Percentiles rank a stretch among this genome's conserved stretches.
phyloP scores from a whole-genome alignment of 1,140 invertebrate genomes.

The Orchesella cincta region DNA sequence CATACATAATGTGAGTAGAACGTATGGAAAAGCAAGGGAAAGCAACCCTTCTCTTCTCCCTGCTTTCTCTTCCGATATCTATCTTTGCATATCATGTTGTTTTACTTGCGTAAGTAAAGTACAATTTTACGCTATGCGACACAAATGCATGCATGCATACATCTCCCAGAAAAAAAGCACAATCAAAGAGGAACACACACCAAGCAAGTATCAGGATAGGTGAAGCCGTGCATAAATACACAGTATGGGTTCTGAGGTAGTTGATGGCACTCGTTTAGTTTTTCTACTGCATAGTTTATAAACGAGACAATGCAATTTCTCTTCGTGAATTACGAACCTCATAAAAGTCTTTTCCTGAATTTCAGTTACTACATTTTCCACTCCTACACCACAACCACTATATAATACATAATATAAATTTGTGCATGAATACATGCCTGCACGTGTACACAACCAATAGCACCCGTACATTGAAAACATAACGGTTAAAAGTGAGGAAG shows the following conservation, averaged over 20 bases:
- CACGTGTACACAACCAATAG: not conserved
- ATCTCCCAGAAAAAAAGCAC: too few species aligned
- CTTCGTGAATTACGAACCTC: slow-evolving; percentile 24
- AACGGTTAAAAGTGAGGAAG: not conserved
- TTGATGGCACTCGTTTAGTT: slow-evolving; percentile 20
- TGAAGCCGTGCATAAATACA: not conserved
- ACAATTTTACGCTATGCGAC: not conserved
- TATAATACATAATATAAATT: not conserved
- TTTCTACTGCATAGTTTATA: slow-evolving; percentile 14
- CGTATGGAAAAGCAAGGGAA: not conserved
- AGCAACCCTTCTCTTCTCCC: not conserved
- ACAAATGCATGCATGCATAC: too few species aligned
- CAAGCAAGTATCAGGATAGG: too few species aligned
- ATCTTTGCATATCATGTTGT: not conserved
- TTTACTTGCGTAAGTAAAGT: too few species aligned
- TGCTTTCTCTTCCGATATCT: not conserved
- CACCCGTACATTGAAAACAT: not conserved
- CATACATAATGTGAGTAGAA: too few species aligned
- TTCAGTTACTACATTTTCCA: slow-evolving; percentile 22
- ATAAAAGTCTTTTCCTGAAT: slow-evolving; percentile 24
- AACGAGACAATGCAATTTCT: slow-evolving; percentile 19
- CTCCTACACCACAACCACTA: not conserved
- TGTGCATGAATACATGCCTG: not conserved
- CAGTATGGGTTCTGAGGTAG: not conserved
- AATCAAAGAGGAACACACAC: too few species aligned